These are phyloP conservation scores for Stenopsyche tienmushanensis DNA, from an alignment of 1,140 invertebrate genomes.

Conservation along the genomic window DNA sequence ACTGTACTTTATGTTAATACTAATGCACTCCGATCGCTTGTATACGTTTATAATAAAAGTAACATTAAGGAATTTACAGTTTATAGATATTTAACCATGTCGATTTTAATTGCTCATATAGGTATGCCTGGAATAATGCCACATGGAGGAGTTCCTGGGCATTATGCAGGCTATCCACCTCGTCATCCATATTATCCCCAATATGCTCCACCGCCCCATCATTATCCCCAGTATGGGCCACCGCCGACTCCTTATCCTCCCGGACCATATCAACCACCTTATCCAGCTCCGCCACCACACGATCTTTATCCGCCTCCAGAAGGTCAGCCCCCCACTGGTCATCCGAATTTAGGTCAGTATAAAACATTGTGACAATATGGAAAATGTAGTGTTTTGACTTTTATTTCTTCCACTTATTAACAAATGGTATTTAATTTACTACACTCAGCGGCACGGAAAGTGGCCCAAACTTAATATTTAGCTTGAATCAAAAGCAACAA, in stretches of 20 bases:
- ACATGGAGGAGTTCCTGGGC: conserved; percentile 58
- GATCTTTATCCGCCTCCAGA: conserved; percentile 35
- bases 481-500: no score
- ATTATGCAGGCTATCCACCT: conserved; percentile 54
- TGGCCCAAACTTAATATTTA: no score
- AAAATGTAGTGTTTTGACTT: no score
- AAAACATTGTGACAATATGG: neutral
- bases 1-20: no score
- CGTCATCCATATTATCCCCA: conserved; percentile 66
- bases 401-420: no score
- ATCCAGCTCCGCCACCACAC: conserved; percentile 23
- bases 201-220: conserved; percentile 58
- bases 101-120: no score
- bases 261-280: conserved; percentile 28
- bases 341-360: conserved; percentile 7
- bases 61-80: no score
- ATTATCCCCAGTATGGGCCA: conserved; percentile 45
- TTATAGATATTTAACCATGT: no score
- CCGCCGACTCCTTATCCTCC: conserved; percentile 39
- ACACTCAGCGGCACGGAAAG: no score
- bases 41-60: no score
- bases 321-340: conserved; percentile 28
- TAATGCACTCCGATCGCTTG: no score
- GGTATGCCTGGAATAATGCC: conserved; percentile 54
- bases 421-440: no score